Base-by-base conservation (phyloP, 2,113 vertebrate species). In the Oreocharis arfaki region DNA sequence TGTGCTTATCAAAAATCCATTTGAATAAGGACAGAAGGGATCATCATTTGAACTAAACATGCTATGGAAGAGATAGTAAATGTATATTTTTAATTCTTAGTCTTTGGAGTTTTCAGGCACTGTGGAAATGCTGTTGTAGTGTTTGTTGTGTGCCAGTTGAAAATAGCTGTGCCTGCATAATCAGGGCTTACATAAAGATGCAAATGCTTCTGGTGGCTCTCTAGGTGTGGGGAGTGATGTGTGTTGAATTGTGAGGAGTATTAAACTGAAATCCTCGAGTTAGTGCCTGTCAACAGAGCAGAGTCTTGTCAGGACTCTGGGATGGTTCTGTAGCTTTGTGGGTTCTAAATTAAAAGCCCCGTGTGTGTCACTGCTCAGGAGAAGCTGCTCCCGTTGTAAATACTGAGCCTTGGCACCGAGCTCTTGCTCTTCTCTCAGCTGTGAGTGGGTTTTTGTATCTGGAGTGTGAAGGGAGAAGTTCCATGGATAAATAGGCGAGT, bases 131-230 rank as follows among this genome's bases (percentile, higher is more conserved):
- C 27, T 61, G 77, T 83, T 88, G 52, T 84, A 26, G 39, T 70
- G 64, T 93, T 93, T 92, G 52, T 83, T 88, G 59, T 94, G 82
- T 67, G 35, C 68, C 73, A 71, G 47, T 32, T 88, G 79, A 60
- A 90, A 83, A 84, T 83, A 94, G 87, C 70, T 74, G 57, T 52
- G 61, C 82, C 67, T 96, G 75, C 79, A 70, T 93, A 89, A 90
- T 90, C 74, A 63, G 86, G 85, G 26, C 60, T 92, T 93, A 89
- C 23, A 75, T 94, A 90, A 94, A 64, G 87, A 91, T 92, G 88
- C 71, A 86, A 71, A 91, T 96, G 68, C 61, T 70, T 11, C 80
- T 88, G 60, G 60, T 95, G 68, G 57, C 55, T 42, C 78, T 49
- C 71, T 55, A 75, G 89, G 86, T 91, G 64, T 77, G 73, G 90